phyloP scores from a whole-genome alignment of 2,797 vertebrate species.

The Acanthiza pusilla region DNA sequence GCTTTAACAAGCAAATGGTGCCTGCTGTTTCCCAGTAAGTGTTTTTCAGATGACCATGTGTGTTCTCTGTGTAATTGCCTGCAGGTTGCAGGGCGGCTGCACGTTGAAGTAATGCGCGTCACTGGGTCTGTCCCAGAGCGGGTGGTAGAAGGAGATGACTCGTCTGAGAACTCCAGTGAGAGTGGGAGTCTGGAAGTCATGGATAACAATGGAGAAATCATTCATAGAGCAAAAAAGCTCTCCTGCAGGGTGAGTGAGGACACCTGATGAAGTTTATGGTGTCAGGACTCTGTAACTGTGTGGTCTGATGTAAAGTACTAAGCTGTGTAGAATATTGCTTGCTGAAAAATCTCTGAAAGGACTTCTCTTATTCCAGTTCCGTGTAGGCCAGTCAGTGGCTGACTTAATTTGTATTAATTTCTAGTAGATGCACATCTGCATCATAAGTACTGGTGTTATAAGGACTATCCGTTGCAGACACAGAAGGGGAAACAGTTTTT shows the following conservation, averaged over 20 bases:
- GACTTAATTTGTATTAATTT: neutral
- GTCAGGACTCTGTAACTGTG: neutral
- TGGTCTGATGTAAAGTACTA: neutral
- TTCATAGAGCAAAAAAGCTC: slow-evolving; percentile 89
- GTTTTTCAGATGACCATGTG: neutral
- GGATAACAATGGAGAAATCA: slow-evolving; percentile 90
- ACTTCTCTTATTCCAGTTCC: neutral
- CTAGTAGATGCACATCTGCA: neutral
- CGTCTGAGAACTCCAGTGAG: slow-evolving; percentile 97
- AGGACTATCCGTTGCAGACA: neutral
- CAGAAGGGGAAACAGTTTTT: neutral
- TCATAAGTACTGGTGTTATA: neutral
- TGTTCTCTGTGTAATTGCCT: neutral
- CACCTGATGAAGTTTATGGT: neutral
- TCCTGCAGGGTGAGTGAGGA: slow-evolving; percentile 85
- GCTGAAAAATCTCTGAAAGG: neutral
- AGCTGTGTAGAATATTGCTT: neutral
- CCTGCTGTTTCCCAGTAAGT: neutral
- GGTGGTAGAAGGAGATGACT: slow-evolving; percentile 87
- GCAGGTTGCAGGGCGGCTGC: slow-evolving; percentile 92
- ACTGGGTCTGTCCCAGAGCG: slow-evolving; percentile 88
- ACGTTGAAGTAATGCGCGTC: slow-evolving; percentile 91
- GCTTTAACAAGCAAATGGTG: neutral
- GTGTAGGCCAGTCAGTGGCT: neutral
- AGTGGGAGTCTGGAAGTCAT: slow-evolving; percentile 90